Evolutionary conservation across 1,140 invertebrate genomes (phyloP), one percentile per base, ranked within the genome.

Genomic region (Drosophila pseudoananassae): DNA sequence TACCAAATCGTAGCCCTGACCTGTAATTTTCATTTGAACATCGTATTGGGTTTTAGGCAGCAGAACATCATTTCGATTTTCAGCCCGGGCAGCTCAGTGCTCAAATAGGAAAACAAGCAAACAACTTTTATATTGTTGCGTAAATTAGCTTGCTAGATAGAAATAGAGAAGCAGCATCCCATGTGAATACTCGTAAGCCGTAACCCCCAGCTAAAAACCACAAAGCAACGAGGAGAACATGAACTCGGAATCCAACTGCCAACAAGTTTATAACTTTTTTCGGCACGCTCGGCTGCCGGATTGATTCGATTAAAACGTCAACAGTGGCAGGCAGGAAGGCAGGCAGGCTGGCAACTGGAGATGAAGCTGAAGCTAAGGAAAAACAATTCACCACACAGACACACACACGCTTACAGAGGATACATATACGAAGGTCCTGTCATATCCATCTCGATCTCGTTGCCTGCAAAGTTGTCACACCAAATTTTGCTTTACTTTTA

Each of bases 281-380:
- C 46, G 65, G 65, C 75, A 76, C 55, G 64, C 75, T 77, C 56
- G 56, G 70, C 70, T 69, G 56, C 60, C 61, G 76, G 72, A 74
- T 70, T 88, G 83, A 88, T 88, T 88, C 83, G 83, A 88, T 88
- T 88, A 88, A 88, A 88, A 88, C 76, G 83, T 88, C 83, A 87
- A 73, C 82, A 85, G 64, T 75, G 36, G 68, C 72, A 71, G 64
- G 40, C 40, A 14, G 38, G 12, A 8, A 14, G 38, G 12, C 38
- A 40, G 38, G n/a, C 38, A 14, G 38, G 38, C 12, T 14, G 38
- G 38, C 38, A 40, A 14, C 38, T 40, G 38, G 14, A 43, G 14
- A 6, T 43, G 40, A 43, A 43, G 14, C 40, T 17, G 14, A 65
- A 47, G 38, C 49, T 40, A 43, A 63, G 71, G 57, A 55, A 81